Evolutionary conservation across 2,888 invertebrate genomes (phyloP).

Genomic region (Eretmocerus hayati): DNA sequence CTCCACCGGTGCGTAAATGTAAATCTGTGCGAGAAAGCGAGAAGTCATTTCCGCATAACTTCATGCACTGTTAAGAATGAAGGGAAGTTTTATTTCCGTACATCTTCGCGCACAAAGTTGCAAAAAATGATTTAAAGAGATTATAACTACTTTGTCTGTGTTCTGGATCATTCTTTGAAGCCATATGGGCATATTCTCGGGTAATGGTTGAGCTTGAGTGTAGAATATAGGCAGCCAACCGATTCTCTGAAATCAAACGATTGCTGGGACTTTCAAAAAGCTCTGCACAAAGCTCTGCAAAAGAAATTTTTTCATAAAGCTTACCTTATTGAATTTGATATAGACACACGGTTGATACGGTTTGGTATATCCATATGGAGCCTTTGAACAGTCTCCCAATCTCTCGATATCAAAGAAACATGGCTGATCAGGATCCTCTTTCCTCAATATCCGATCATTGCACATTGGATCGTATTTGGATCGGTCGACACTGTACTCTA

Average conservation of each 20-base stretch:
- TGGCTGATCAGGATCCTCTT: constrained; percentile 22
- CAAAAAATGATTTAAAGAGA: too few relatives aligned
- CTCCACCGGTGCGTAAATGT: too few relatives aligned
- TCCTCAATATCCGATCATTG: constrained; percentile 6
- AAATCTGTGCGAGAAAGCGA: too few relatives aligned
- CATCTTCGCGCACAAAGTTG: too few relatives aligned
- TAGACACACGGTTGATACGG: constrained; percentile 33
- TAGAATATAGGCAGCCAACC: constrained; percentile 37
- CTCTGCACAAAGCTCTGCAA: background rate
- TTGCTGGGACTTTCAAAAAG: background rate
- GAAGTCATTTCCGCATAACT: too few relatives aligned
- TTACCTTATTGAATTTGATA: constrained; percentile 37
- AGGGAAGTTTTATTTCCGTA: too few relatives aligned
- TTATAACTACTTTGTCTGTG: constrained; percentile 32
- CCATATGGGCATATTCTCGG: constrained; percentile 32
- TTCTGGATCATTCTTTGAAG: constrained; percentile 26
- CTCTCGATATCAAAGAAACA: constrained; percentile 33
- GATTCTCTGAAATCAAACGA: constrained; percentile 30
- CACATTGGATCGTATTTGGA: constrained; percentile 28
- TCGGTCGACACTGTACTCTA: background rate
- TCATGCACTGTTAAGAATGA: too few relatives aligned
- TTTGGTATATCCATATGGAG: constrained; percentile 34
- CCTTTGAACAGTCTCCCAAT: constrained; percentile 30
- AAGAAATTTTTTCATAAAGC: background rate
- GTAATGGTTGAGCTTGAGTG: constrained; percentile 31